A percentile compares a stretch with the other conserved stretches of the same genome.
Evolutionary conservation across 2,888 invertebrate species (phyloP).

Genomic region (Catocala nupta): DNA sequence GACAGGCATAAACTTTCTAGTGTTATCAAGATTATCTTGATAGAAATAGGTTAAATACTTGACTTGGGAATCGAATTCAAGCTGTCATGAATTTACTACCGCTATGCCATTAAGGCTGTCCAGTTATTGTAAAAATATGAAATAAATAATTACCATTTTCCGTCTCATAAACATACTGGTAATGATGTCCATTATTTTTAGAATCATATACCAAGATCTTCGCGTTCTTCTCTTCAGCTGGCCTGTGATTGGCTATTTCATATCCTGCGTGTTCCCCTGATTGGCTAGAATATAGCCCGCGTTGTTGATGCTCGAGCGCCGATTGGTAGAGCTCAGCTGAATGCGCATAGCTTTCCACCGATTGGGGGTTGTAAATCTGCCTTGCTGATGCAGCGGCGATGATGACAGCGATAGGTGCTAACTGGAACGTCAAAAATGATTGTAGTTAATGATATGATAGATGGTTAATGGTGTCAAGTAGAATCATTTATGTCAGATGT

Average conservation of each 20-base stretch:
- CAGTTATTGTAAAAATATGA: not conserved
- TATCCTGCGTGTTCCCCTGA: slow-evolving; percentile 54
- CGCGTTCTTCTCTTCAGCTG: slow-evolving; percentile 62
- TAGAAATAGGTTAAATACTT: too few species aligned
- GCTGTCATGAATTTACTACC: too few species aligned
- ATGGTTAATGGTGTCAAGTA: not conserved
- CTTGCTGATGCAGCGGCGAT: slow-evolving; percentile 70
- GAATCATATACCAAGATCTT: slow-evolving; percentile 67
- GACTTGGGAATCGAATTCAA: too few species aligned
- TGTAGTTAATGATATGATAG: not conserved
- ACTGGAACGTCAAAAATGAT: slow-evolving; percentile 56
- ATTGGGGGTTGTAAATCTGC: slow-evolving; percentile 58
- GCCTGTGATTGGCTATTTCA: slow-evolving; percentile 35
- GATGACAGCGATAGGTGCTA: slow-evolving; percentile 63
- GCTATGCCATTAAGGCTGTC: too few species aligned
- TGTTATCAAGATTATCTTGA: too few species aligned
- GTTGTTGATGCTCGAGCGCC: slow-evolving; percentile 64
- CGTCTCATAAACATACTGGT: slow-evolving; percentile 87
- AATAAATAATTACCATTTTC: slow-evolving; percentile 84
- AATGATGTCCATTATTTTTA: slow-evolving; percentile 70
- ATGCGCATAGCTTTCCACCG: slow-evolving; percentile 56
- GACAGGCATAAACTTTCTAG: too few species aligned
- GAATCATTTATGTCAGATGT: too few species aligned
- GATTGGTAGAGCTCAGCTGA: slow-evolving; percentile 70
- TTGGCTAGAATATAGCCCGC: slow-evolving; percentile 61